Percentiles rank a stretch among this genome's conserved stretches.
phyloP scores from a whole-genome alignment of 2,797 vertebrate genomes.

The Zenarchopterus dispar region DNA sequence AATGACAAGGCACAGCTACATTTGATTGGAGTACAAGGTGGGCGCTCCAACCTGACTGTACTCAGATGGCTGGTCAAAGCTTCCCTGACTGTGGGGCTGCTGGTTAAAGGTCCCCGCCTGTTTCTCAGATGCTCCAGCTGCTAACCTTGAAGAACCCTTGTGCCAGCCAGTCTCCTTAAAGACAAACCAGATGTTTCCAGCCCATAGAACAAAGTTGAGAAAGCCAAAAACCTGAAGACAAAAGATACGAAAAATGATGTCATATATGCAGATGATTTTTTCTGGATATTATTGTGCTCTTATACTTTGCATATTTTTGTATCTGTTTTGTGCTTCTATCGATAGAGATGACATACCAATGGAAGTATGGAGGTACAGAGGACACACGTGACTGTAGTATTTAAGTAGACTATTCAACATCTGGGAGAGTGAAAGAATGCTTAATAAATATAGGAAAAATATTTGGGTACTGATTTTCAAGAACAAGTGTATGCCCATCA shows the following conservation, averaged over 20 bases:
- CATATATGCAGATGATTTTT: no score
- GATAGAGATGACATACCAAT: no score
- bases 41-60: slow-evolving; percentile 90
- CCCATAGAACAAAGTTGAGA: slow-evolving; percentile 98
- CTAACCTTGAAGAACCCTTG: slow-evolving; percentile 85
- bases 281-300: no score
- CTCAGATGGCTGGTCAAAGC: slow-evolving; percentile 86
- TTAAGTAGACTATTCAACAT: no score
- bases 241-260: not conserved
- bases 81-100: slow-evolving; percentile 84
- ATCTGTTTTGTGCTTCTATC: no score
- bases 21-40: slow-evolving; percentile 91
- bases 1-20: slow-evolving; percentile 74
- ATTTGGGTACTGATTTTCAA: no score
- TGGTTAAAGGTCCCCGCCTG: slow-evolving; percentile 86
- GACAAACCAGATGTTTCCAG: slow-evolving; percentile 99
- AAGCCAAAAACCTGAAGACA: slow-evolving; percentile 91
- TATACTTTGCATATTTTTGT: no score
- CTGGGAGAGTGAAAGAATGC: no score
- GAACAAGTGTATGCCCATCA: no score
- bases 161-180: slow-evolving; percentile 99
- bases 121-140: slow-evolving; percentile 86
- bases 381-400: no score
- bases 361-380: no score
- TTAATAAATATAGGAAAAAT: no score